Base-by-base conservation (phyloP, 1,140 invertebrate species). In the Phocides pigmalion region DNA sequence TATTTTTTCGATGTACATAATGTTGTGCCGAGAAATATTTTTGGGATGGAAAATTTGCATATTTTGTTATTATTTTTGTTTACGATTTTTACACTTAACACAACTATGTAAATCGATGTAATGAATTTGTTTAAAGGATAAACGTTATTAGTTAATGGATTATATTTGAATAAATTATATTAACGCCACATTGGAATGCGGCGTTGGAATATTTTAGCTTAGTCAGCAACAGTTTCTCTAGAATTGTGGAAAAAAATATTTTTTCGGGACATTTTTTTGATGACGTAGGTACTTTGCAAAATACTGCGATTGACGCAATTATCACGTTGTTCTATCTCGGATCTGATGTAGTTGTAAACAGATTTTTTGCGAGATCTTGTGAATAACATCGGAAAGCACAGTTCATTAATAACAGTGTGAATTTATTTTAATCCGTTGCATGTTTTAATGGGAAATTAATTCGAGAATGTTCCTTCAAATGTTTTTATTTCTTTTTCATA, bases 231-330 rank as follows among this genome's bases (percentile, higher is more conserved):
- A 25, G 14, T 46, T 6, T 22, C 11, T 3, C 19, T 20, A n/a
- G n/a, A n/a, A 46, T 14, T n/a, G 20, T 22, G 19, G 19, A 46
- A 46, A 46, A n/a, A 46, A 16, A 17, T n/a, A 5, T 12, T 4
- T 11, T n/a, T n/a, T 47, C 17, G 42, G 46, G 8, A 28, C 19
- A 25, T 49, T 49, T 28, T 49, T 22, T 28, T 6, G 46, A 28
- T 49, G 46, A 28, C 20, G 16, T n/a, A n/a, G n/a, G 15, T 12
- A 12, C 19, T 20, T 9, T 28, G 12, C 22, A 25, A 49, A 49
- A 49, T 49, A 28, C 14, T 15, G 2, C 11, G 22, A 50, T 50
- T 50, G 47, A 50, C 47, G 47, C 22, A 50, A 16, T 42, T 8
- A 32, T 8, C 20, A 49, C 22, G 6, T 50, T 16, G 28, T 50